A percentile compares a stretch with the other conserved stretches of the same genome.
Conservation (phyloP, 2,797 vertebrate genomes). For the Trematomus bernacchii region DNA sequence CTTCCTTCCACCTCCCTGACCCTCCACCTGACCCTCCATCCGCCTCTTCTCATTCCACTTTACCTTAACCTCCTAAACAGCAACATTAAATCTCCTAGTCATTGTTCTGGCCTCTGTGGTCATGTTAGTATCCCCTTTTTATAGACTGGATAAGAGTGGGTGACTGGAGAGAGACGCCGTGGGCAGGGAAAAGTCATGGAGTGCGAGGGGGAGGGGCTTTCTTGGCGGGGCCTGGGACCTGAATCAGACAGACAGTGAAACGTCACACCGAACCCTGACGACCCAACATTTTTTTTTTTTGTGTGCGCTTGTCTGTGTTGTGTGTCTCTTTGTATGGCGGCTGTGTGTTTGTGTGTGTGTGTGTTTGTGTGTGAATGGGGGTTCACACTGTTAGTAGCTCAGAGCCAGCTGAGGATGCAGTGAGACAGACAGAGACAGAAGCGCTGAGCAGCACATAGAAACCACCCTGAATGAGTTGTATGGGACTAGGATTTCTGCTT, state of each 20-base stretch:
- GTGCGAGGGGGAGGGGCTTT: slow-evolving; percentile 49
- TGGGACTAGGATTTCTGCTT: slow-evolving; percentile 55
- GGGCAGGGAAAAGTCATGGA: slow-evolving; percentile 20
- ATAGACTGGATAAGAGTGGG: slow-evolving; percentile 27
- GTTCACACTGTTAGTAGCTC: slow-evolving; percentile 74
- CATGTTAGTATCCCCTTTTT: slow-evolving; percentile 20
- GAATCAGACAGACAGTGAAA: slow-evolving; percentile 78
- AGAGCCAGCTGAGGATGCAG: slow-evolving; percentile 74
- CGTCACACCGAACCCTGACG: slow-evolving; percentile 77
- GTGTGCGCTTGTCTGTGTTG: slow-evolving; percentile 47
- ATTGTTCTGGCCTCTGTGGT: slow-evolving; percentile 3
- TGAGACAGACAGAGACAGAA: slow-evolving; percentile 65
- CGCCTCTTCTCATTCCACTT: neutral
- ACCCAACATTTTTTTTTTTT: slow-evolving; percentile 58
- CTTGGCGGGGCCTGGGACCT: slow-evolving; percentile 58
- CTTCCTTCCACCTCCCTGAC: neutral
- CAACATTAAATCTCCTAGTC: slow-evolving; percentile 21
- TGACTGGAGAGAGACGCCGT: slow-evolving; percentile 25
- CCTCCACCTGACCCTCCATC: rapidly evolving
- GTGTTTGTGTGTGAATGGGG: slow-evolving; percentile 45
- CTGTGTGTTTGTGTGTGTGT: slow-evolving; percentile 24
- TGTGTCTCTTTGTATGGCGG: slow-evolving; percentile 18
- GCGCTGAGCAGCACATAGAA: slow-evolving; percentile 59
- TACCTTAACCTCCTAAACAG: slow-evolving; percentile 5
- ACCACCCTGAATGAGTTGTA: slow-evolving; percentile 51